Conservation (phyloP, 2,797 vertebrate genomes). For the Pipistrellus pygmaeus region DNA sequence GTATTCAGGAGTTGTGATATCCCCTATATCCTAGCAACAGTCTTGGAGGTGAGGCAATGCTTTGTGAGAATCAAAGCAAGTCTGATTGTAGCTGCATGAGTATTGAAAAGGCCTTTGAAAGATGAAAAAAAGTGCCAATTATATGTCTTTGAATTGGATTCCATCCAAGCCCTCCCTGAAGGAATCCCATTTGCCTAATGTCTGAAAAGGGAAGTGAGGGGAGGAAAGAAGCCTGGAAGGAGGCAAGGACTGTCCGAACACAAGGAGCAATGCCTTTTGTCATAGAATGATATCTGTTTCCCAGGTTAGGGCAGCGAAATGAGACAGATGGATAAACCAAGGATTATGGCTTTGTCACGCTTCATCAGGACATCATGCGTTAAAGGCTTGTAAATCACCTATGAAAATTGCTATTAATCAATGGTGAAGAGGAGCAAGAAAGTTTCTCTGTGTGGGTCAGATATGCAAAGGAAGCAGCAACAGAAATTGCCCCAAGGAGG, state of each 20-base stretch:
- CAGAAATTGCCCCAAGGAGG: constrained; percentile 37
- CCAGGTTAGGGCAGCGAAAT: constrained; percentile 58
- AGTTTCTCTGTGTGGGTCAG: constrained; percentile 16
- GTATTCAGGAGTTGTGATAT: constrained; percentile 80
- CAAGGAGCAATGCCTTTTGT: constrained; percentile 2
- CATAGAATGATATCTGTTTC: constrained; percentile 38
- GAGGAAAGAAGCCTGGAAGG: constrained; percentile 15
- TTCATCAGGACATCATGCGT: constrained; percentile 21
- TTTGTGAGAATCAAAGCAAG: constrained; percentile 80
- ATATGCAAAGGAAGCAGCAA: constrained; percentile 50
- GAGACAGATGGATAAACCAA: constrained; percentile 6
- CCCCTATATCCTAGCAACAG: constrained; percentile 83
- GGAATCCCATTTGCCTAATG: constrained; percentile 69
- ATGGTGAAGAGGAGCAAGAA: not conserved
- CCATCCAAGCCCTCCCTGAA: constrained; percentile 73
- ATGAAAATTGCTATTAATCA: constrained; percentile 49
- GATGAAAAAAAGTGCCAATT: constrained; percentile 82
- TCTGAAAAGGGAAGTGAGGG: constrained; percentile 49
- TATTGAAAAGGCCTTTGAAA: constrained; percentile 82
- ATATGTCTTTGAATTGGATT: constrained; percentile 80
- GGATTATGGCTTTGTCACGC: constrained; percentile 42
- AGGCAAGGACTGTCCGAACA: not conserved
- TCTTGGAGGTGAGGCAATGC: constrained; percentile 80
- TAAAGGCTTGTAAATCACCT: constrained; percentile 53
- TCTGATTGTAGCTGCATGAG: constrained; percentile 74